These are phyloP conservation scores for Drosophila stalkeri DNA, from an alignment of 2,888 invertebrate species.

Conservation along the genomic window DNA sequence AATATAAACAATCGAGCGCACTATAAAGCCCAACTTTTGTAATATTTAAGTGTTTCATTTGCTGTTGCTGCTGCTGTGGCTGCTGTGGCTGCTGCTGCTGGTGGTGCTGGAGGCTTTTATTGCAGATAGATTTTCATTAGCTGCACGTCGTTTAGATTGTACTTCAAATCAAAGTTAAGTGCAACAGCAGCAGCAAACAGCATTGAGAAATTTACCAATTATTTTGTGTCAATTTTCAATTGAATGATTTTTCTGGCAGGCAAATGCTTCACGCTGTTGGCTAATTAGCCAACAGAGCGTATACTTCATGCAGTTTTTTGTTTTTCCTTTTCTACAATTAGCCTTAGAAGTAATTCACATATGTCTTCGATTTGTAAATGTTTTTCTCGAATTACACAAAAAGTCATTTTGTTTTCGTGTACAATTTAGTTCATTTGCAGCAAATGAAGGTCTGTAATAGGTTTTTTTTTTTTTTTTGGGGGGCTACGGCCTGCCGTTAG, in stretches of 20 bases:
- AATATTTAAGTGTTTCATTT: slow-evolving; percentile 70
- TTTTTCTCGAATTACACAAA: slow-evolving; percentile 32
- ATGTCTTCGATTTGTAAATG: slow-evolving; percentile 38
- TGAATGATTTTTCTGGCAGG: slow-evolving; percentile 52
- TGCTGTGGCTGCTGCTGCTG: slow-evolving; percentile 31
- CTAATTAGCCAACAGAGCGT: slow-evolving; percentile 74
- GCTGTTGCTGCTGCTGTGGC: slow-evolving; percentile 13
- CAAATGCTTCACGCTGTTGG: slow-evolving; percentile 31
- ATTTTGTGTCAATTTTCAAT: slow-evolving; percentile 67
- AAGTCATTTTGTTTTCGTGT: slow-evolving; percentile 26
- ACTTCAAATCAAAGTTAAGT: slow-evolving; percentile 79
- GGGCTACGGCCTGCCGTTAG: slow-evolving; percentile 11
- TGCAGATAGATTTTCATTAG: slow-evolving; percentile 50
- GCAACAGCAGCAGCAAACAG: slow-evolving; percentile 48
- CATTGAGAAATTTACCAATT: slow-evolving; percentile 70
- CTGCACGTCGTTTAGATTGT: slow-evolving; percentile 57
- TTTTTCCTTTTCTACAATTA: slow-evolving; percentile 3
- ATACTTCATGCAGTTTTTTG: slow-evolving; percentile 26
- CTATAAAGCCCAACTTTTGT: slow-evolving; percentile 66
- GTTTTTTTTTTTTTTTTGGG: slow-evolving; percentile 23
- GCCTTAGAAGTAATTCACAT: slow-evolving; percentile 35
- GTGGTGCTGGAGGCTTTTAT: slow-evolving; percentile 52
- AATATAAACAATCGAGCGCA: slow-evolving; percentile 35
- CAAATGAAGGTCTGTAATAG: slow-evolving; percentile 37
- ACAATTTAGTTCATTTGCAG: slow-evolving; percentile 3